Evolutionary conservation across 2,888 invertebrate species (phyloP).

Genomic region (Clunio marinus): DNA sequence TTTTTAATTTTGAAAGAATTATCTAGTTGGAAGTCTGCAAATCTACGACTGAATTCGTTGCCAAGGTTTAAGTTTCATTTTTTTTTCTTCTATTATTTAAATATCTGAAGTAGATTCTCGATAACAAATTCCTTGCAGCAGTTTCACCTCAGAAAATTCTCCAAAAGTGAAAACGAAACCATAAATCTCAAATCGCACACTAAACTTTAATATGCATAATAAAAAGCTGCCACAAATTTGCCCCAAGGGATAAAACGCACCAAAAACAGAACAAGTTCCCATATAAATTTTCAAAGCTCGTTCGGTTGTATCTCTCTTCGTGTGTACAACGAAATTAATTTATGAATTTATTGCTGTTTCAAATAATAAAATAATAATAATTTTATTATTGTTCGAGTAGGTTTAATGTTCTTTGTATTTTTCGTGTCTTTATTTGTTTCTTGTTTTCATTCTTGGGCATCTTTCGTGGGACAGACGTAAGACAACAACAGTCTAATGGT

Average conservation of each 20-base stretch:
- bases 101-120: too few relatives aligned
- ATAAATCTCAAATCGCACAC: conserved; percentile 6
- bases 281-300: neutral
- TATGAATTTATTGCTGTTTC: neutral
- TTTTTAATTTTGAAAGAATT: conserved; percentile 14
- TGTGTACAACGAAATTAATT: neutral
- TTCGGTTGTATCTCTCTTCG: too few relatives aligned
- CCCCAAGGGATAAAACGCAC: neutral
- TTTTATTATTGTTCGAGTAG: neutral
- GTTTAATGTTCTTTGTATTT: neutral
- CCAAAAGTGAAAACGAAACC: neutral
- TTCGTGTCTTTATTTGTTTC: neutral
- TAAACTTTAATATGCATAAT: conserved; percentile 20
- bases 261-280: neutral
- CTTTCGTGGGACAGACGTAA: neutral
- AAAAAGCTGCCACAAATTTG: conserved; percentile 22
- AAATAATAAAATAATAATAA: conserved; percentile 3
- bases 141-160: neutral
- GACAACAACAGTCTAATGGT: too few relatives aligned
- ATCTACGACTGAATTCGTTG: too few relatives aligned
- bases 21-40: too few relatives aligned
- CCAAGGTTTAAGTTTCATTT: too few relatives aligned
- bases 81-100: too few relatives aligned
- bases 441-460: neutral
- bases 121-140: neutral